A percentile compares a stretch with the other conserved stretches of the same genome.
These are phyloP conservation scores for Periplaneta americana DNA, from an alignment of 1,140 invertebrate species.

Conservation along the genomic window DNA sequence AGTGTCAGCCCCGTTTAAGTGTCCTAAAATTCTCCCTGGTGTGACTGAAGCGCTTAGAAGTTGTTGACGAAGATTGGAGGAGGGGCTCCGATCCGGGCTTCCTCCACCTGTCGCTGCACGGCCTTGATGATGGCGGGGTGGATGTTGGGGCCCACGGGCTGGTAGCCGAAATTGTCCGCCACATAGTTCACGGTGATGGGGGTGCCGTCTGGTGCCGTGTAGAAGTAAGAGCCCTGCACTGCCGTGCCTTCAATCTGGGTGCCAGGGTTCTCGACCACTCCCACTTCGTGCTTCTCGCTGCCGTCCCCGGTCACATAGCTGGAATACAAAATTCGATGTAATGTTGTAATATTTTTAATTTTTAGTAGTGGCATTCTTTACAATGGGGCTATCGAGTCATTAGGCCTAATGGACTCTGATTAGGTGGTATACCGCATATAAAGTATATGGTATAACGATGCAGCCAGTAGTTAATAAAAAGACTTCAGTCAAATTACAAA, in stretches of 20 bases:
- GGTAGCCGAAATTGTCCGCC: conserved; percentile 39
- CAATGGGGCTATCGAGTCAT: too few relatives aligned
- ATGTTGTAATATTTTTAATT: too few relatives aligned
- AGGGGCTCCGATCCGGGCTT: not conserved
- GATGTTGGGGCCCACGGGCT: conserved; percentile 14
- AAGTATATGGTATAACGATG: too few relatives aligned
- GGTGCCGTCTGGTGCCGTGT: conserved; percentile 58
- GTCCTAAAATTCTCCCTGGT: too few relatives aligned
- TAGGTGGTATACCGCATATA: too few relatives aligned
- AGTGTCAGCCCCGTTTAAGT: too few relatives aligned
- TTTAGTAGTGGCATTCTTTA: too few relatives aligned
- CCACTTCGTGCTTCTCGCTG: not conserved
- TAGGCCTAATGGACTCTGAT: too few relatives aligned
- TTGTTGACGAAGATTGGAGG: not conserved
- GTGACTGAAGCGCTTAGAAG: too few relatives aligned
- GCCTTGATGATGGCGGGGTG: conserved; percentile 8
- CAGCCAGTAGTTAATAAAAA: too few relatives aligned
- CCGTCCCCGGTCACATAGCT: conserved; percentile 16
- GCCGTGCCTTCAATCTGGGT: conserved; percentile 42
- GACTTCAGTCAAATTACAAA: too few relatives aligned
- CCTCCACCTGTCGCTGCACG: conserved; percentile 7
- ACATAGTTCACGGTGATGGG: conserved; percentile 55
- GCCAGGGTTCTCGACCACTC: conserved; percentile 14
- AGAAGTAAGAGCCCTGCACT: conserved; percentile 53
- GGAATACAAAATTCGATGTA: too few relatives aligned